These are phyloP conservation scores for Muscicapa comitata DNA, from an alignment of 2,797 vertebrate species.

Conservation along the genomic window DNA sequence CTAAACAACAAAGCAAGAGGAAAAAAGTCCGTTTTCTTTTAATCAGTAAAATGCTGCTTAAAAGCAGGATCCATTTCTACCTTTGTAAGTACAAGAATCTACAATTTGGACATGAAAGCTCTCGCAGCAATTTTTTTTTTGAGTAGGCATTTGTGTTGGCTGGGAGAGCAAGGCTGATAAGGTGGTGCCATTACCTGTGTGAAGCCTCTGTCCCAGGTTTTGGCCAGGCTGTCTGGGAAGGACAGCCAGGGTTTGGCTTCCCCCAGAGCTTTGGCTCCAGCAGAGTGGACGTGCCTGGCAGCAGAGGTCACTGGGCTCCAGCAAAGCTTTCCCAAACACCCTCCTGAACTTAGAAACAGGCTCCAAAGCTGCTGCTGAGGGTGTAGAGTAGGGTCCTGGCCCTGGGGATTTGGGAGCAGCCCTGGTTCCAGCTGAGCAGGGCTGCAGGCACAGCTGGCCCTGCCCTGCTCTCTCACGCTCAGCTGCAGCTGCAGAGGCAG, in stretches of 20 bases:
- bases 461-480: neutral
- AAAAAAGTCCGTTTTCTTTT: neutral
- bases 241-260: accelerated
- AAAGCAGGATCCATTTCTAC: neutral
- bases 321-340: neutral
- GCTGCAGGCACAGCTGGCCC: slow-evolving; percentile 42
- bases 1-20: slow-evolving; percentile 28
- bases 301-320: accelerated
- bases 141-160: neutral
- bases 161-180: neutral
- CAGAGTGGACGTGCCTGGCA: accelerated
- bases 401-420: neutral
- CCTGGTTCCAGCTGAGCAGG: neutral
- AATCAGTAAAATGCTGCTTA: neutral
- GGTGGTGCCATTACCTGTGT: accelerated
- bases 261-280: accelerated
- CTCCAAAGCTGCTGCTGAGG: neutral
- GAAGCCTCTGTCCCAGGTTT: accelerated
- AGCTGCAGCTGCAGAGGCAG: slow-evolving; percentile 30
- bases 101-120: neutral
- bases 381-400: neutral
- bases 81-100: neutral
- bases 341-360: accelerated
- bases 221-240: neutral
- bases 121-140: no score